Base-by-base conservation (phyloP, 1,140 invertebrate genomes). In the Drosophila obscura region DNA sequence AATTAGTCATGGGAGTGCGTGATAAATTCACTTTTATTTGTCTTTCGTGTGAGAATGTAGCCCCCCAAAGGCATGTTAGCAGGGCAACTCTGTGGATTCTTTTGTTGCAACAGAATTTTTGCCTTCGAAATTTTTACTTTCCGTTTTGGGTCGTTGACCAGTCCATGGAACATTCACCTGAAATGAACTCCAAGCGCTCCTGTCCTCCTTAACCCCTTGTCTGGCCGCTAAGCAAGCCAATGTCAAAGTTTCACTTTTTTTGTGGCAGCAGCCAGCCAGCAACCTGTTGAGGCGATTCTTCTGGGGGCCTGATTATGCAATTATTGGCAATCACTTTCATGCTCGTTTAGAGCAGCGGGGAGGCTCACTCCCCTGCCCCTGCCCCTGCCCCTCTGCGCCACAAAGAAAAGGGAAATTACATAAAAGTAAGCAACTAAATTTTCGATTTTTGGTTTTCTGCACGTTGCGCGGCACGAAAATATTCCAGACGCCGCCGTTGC, bases 381-480 rank as follows among this genome's bases (percentile, higher is more conserved):
- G 13, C 7, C 15, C 16, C 8, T 44, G 24, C 24, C 43, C 44
- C 26, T 48, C 62, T 49, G 57, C 45, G 58, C 55, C 31, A 50
- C 76, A 76, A 88, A 83, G 83, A 83, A 88, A 88, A 88, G 84
- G 83, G 83, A 88, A 88, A 88, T 88, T 88, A 88, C 83, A 88
- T 88, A 88, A 88, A 88, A 88, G 83, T 88, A 73, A 88, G 83
- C 84, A 88, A 88, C 83, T 88, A 88, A 87, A 88, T 88, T 88
- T 77, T 88, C 69, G 72, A 74, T 73, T 58, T 52, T 41, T 63
- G 45, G 58, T 80, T 87, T 88, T 82, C 73, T 88, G 82, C 83
- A 82, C 82, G 82, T 88, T 87, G 35, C 73, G 67, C 72, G 65
- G 81, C 73, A 83, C 76, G 73, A 88, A 83, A 82, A 81, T 74